Conservation (phyloP, 2,888 invertebrate species). For the Drosophila antonietae region DNA sequence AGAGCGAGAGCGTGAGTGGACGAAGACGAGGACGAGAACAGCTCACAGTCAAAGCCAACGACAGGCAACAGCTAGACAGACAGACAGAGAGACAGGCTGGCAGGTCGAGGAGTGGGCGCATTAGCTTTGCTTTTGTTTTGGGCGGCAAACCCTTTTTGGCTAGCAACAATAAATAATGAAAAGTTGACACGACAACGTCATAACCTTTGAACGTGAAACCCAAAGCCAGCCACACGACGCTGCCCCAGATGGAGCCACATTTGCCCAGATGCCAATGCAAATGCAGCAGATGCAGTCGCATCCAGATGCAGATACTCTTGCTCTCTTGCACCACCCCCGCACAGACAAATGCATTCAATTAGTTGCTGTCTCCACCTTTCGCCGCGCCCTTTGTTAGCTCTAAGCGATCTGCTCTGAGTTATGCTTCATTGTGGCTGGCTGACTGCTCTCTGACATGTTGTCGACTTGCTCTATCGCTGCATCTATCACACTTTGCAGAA, state of each 20-base stretch:
- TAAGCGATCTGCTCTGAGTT: conserved; percentile 33
- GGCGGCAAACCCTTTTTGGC: conserved; percentile 77
- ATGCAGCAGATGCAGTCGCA: conserved; percentile 12
- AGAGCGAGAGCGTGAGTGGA: neutral
- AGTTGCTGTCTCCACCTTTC: conserved; percentile 34
- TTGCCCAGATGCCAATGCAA: conserved; percentile 34
- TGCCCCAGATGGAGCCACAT: conserved; percentile 9
- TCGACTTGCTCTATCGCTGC: conserved; percentile 29
- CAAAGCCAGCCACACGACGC: conserved; percentile 21
- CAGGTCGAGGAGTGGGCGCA: conserved; percentile 71
- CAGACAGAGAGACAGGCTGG: conserved; percentile 12
- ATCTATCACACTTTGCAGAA: conserved; percentile 34
- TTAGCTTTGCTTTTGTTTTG: conserved; percentile 72
- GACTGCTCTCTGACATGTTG: conserved; percentile 50
- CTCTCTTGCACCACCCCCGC: conserved; percentile 15
- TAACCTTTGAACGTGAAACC: conserved; percentile 83
- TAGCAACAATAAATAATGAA: conserved; percentile 82
- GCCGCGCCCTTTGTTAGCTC: neutral
- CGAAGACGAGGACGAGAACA: conserved; percentile 34
- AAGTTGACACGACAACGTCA: conserved; percentile 84
- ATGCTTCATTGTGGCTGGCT: conserved; percentile 41
- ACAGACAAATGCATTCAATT: conserved; percentile 64
- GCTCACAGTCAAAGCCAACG: conserved; percentile 48
- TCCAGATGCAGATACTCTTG: conserved; percentile 18
- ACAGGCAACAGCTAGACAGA: conserved; percentile 21